phyloP scores from a whole-genome alignment of 2,113 vertebrate genomes.

The Triplophysa tibetana region DNA sequence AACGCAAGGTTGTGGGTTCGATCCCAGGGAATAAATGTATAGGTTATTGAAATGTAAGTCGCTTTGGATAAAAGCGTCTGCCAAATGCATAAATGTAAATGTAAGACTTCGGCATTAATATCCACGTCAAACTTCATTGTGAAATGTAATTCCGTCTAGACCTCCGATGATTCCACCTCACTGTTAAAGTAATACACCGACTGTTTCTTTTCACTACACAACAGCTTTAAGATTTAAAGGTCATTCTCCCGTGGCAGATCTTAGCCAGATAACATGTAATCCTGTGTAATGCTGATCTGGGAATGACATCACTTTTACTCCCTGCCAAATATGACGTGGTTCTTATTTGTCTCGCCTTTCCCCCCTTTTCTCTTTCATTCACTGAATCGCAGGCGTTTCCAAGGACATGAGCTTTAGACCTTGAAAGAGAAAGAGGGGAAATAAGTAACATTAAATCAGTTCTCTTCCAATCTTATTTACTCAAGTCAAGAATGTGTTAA shows the following conservation, averaged over 20 bases:
- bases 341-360: slow-evolving; percentile 40
- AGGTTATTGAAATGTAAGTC: no score
- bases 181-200: background rate
- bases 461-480: no score
- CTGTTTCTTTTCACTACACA: background rate
- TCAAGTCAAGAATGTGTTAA: no score
- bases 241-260: slow-evolving; percentile 44
- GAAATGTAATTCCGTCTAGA: background rate
- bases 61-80: no score
- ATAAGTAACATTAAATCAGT: slow-evolving; percentile 42
- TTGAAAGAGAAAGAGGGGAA: slow-evolving; percentile 40
- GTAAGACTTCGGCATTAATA: no score
- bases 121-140: no score
- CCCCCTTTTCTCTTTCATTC: slow-evolving; percentile 21
- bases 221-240: background rate
- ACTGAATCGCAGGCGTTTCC: slow-evolving; percentile 51
- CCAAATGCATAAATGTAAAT: no score
- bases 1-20: no score
- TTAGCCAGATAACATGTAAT: slow-evolving; percentile 37
- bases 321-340: slow-evolving; percentile 48
- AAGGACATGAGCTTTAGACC: slow-evolving; percentile 55
- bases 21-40: no score
- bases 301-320: slow-evolving; percentile 60
- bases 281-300: slow-evolving; percentile 18
- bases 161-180: slow-evolving; percentile 15